A percentile compares a stretch with the other conserved stretches of the same genome.
These are phyloP conservation scores for Chrysochloris asiatica DNA, from an alignment of 2,113 vertebrate species.

Conservation along the genomic window DNA sequence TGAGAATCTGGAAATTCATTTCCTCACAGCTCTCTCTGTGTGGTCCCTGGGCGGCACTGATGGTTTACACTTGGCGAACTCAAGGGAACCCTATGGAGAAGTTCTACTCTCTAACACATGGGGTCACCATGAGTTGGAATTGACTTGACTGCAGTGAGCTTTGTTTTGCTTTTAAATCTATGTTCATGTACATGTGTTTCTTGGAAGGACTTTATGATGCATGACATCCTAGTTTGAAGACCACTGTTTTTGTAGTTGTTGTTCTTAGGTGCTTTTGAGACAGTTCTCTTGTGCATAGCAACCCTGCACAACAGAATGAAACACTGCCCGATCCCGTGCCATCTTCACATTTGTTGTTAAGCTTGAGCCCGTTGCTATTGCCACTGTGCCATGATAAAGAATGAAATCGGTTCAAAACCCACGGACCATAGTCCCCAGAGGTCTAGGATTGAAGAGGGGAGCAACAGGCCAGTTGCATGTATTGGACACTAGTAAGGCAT, in stretches of 20 bases:
- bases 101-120: not conserved
- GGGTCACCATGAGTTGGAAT: not conserved
- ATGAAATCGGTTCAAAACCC: not conserved
- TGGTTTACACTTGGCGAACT: not conserved
- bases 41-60: not conserved
- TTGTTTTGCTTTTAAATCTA: not conserved
- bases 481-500: not conserved
- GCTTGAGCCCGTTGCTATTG: too few relatives aligned
- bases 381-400: not conserved
- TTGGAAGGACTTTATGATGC: not conserved
- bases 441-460: not conserved
- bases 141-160: not conserved
- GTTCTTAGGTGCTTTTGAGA: too few relatives aligned
- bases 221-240: not conserved
- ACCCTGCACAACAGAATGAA: too few relatives aligned
- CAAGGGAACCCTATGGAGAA: not conserved
- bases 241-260: too few relatives aligned
- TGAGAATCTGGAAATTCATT: conserved; percentile 9
- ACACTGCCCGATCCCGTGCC: too few relatives aligned
- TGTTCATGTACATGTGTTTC: not conserved
- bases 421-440: not conserved
- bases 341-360: too few relatives aligned
- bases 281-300: too few relatives aligned
- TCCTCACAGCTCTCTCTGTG: not conserved
- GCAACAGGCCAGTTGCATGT: not conserved